Conservation (phyloP, 1,140 invertebrate genomes). For the Ips typographus region DNA sequence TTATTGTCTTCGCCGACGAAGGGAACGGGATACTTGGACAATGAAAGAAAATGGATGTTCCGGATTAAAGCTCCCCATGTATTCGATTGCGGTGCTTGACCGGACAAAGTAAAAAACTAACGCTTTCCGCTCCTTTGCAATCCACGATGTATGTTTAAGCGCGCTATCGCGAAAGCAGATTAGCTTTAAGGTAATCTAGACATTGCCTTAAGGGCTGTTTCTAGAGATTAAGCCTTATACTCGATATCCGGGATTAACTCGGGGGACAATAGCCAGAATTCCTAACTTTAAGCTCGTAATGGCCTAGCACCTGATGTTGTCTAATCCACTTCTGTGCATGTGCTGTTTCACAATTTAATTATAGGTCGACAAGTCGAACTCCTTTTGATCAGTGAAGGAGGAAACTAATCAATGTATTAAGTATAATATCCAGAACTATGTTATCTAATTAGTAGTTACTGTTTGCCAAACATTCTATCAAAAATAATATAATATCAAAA, state of each 20-base stretch:
- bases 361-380: no score
- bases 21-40: constrained; percentile 27
- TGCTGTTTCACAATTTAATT: no score
- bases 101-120: not conserved
- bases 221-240: constrained; percentile 24
- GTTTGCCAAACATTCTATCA: no score
- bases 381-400: no score
- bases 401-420: no score
- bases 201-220: constrained; percentile 29
- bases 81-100: not conserved
- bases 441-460: no score
- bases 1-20: constrained; percentile 37
- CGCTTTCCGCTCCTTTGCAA: not conserved
- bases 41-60: constrained; percentile 20
- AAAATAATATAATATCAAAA: no score
- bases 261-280: constrained; percentile 26
- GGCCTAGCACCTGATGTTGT: constrained; percentile 13
- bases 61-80: constrained; percentile 14
- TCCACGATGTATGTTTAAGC: not conserved
- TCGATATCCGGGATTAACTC: constrained; percentile 26
- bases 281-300: constrained; percentile 21
- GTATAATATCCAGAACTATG: no score
- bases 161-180: not conserved
- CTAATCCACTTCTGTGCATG: not conserved
- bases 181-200: constrained; percentile 11